These are phyloP conservation scores for Thyatira batis DNA, from an alignment of 2,888 invertebrate species.

Conservation along the genomic window DNA sequence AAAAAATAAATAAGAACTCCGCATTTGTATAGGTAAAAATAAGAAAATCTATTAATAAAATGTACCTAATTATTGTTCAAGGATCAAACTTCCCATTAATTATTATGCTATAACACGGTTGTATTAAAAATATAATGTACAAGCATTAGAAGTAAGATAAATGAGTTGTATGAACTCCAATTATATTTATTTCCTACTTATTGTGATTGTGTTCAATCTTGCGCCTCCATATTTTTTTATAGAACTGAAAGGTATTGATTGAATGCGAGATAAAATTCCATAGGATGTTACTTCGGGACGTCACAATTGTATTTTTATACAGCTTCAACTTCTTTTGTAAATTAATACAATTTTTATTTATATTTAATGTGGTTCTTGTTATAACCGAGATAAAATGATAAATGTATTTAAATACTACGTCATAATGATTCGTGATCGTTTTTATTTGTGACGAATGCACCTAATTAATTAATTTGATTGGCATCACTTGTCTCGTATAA, in stretches of 20 bases:
- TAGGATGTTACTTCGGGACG: background rate
- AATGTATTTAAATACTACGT: conserved; percentile 3
- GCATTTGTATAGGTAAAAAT: conserved; percentile 41
- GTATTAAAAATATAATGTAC: conserved; percentile 55
- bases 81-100: conserved; percentile 50
- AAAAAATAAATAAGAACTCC: conserved; percentile 27
- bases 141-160: conserved; percentile 58
- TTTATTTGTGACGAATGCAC: conserved; percentile 44
- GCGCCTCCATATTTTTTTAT: background rate
- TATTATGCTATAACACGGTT: conserved; percentile 46
- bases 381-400: background rate
- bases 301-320: conserved; percentile 36
- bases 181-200: conserved; percentile 4
- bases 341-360: conserved; percentile 11
- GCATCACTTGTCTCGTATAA: conserved; percentile 49
- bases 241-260: background rate
- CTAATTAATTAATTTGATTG: conserved; percentile 51
- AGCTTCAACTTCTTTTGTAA: conserved; percentile 22
- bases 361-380: background rate
- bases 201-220: background rate
- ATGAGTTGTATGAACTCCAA: conserved; percentile 7
- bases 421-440: conserved; percentile 11
- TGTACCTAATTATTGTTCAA: conserved; percentile 55
- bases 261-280: background rate
- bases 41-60: conserved; percentile 43